Percentiles rank a stretch among this genome's conserved stretches.
These are phyloP conservation scores for Ammospiza maritima DNA, from an alignment of 2,797 vertebrate species.

Conservation along the genomic window DNA sequence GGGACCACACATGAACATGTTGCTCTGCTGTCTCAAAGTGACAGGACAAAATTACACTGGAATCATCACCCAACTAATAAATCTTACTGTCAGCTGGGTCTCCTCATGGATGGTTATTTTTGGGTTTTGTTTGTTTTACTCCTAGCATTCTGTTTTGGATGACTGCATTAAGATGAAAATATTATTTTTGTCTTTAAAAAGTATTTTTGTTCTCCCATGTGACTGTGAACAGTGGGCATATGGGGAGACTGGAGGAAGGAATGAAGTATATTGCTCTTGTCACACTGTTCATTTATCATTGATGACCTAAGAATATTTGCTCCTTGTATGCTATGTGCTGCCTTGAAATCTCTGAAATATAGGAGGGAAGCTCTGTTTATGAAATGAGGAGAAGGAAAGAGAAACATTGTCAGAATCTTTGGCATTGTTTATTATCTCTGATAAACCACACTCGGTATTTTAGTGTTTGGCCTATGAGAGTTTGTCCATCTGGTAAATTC, in stretches of 20 bases:
- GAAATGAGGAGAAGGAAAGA: not conserved
- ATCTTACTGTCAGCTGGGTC: not conserved
- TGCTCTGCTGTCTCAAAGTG: not conserved
- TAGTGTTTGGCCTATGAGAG: not conserved
- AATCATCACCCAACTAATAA: not conserved
- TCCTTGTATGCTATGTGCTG: not conserved
- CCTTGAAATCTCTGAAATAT: not conserved
- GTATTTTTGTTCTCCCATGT: slow-evolving; percentile 26
- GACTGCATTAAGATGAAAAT: slow-evolving; percentile 23
- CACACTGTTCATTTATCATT: not conserved
- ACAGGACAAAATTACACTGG: slow-evolving; percentile 29
- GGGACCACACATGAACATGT: slow-evolving; percentile 62
- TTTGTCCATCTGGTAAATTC: not conserved
- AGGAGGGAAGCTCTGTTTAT: not conserved
- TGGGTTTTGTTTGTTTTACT: not conserved
- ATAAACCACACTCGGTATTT: not conserved
- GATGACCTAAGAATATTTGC: not conserved
- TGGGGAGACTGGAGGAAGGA: not conserved
- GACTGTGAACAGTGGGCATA: not conserved
- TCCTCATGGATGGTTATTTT: not conserved
- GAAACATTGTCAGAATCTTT: not conserved
- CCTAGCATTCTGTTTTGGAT: not conserved
- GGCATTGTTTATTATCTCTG: not conserved
- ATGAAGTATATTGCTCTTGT: not conserved
- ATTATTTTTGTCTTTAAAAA: slow-evolving; percentile 46